Evolutionary conservation across 1,140 invertebrate genomes (phyloP).

Genomic region (Octopus bimaculoides): DNA sequence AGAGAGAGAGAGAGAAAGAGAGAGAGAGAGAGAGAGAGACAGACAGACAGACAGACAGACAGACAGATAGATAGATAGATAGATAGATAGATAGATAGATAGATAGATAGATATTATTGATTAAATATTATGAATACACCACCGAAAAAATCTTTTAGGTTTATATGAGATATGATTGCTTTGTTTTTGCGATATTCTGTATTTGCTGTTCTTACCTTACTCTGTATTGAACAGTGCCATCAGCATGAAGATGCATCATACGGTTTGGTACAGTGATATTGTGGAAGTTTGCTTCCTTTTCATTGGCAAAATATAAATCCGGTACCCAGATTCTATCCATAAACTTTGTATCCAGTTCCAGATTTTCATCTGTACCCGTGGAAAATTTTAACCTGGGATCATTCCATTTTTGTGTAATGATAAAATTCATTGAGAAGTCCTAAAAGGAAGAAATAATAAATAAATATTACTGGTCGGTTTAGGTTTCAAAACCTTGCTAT

Average conservation of each 20-base stretch:
- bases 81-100: no score
- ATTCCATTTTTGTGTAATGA: slow-evolving; percentile 75
- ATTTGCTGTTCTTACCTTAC: slow-evolving; percentile 33
- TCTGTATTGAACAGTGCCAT: slow-evolving; percentile 40
- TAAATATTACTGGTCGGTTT: not conserved
- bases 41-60: no score
- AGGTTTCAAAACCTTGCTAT: no score
- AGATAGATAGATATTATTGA: no score
- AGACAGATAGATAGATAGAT: no score
- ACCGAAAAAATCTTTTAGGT: no score
- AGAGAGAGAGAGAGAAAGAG: no score
- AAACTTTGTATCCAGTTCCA: slow-evolving; percentile 74
- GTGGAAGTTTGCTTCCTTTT: slow-evolving; percentile 57
- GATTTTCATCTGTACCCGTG: slow-evolving; percentile 73
- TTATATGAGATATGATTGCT: no score
- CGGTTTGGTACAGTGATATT: slow-evolving; percentile 56
- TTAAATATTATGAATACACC: no score
- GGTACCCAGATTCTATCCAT: slow-evolving; percentile 83
- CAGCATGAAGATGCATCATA: slow-evolving; percentile 44
- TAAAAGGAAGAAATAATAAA: not conserved
- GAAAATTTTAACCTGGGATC: slow-evolving; percentile 69
- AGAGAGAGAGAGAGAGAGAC: no score
- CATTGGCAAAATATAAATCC: slow-evolving; percentile 82
- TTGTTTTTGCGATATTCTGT: no score
- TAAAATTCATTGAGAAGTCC: slow-evolving; percentile 73